Base-by-base conservation (phyloP, 23 tunicate genomes). In the Corella eumyota region DNA sequence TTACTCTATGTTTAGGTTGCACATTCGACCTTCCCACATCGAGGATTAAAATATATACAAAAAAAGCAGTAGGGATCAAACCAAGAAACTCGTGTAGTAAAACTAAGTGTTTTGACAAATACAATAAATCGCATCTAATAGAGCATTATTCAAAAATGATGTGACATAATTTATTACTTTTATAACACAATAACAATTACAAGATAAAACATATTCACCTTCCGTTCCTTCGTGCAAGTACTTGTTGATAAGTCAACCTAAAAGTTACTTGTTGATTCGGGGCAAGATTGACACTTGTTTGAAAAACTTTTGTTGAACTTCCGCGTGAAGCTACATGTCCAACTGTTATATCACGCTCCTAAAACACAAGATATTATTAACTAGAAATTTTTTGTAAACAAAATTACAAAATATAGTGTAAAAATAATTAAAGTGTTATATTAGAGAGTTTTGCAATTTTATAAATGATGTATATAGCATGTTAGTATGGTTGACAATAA, bases 241-340 rank as follows among this genome's bases (percentile, higher is more conserved):
- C 55, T 67, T 76, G 66, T 58, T 76, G 83, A 46, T 76, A 76
- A 9, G 62, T 76, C 31, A 76, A 32, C 32, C 60, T 28, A 50
- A 76, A 76, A 24, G 40, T 67, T 6, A 59, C 83, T 7, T 38
- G 45, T 37, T 46, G 34, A 24, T 35, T 29, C 20, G 67, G 69
- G 37, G 46, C 69, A 51, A 76, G 44, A 48, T 67, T 76, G 23
- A 67, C 46, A 15, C 74, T 67, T 30, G 83, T 76, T 59, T 59
- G 83, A 3, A 76, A 76, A 9, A 76, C 60, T 9, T 35, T 31
- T 3, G 83, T 28, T 0, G 62, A 62, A 20, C 31, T 22, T 34
- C 60, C 83, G 1, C 66, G 56, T 48, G 74, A 28, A 1, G 68
- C 56, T 27, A 76, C 65, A 66, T 68, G 74, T 13, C 83, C 74